Evolutionary conservation across 2,888 invertebrate species (phyloP).

Genomic region (Copidosoma aretas): DNA sequence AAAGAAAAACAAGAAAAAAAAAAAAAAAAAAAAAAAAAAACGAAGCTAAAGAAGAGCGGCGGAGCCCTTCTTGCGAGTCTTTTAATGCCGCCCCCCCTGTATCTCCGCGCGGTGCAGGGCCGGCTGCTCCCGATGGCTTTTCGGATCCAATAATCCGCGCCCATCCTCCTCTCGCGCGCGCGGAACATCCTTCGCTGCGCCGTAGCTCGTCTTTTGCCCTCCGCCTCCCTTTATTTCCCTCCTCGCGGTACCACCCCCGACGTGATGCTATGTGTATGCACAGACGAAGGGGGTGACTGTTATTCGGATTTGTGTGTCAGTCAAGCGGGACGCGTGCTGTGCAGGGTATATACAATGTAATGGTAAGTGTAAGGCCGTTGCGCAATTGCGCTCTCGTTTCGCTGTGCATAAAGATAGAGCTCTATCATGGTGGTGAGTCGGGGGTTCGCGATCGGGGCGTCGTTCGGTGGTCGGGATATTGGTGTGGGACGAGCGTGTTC

Average conservation of each 20-base stretch:
- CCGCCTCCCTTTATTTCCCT: slow-evolving; percentile 22
- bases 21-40: not conserved
- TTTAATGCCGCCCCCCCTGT: slow-evolving; percentile 34
- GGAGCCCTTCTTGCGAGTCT: not conserved
- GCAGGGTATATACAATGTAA: not conserved
- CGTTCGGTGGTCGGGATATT: no score
- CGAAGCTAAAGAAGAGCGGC: not conserved
- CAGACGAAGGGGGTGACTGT: no score
- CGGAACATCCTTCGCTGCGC: not conserved
- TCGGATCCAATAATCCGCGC: not conserved
- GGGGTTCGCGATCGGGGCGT: no score
- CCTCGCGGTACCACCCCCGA: not conserved
- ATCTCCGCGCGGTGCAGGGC: not conserved
- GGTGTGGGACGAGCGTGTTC: no score
- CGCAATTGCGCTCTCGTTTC: no score
- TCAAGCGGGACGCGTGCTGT: not conserved
- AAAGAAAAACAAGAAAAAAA: not conserved
- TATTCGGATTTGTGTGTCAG: not conserved
- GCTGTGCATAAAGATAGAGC: no score
- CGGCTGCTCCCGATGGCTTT: not conserved
- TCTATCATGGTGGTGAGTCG: no score
- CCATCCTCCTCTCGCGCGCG: not conserved
- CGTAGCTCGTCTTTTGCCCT: slow-evolving; percentile 40
- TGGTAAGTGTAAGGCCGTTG: no score
- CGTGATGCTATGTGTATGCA: no score